phyloP scores from a whole-genome alignment of 2,888 invertebrate species.

The Melinopterus prodromus region DNA sequence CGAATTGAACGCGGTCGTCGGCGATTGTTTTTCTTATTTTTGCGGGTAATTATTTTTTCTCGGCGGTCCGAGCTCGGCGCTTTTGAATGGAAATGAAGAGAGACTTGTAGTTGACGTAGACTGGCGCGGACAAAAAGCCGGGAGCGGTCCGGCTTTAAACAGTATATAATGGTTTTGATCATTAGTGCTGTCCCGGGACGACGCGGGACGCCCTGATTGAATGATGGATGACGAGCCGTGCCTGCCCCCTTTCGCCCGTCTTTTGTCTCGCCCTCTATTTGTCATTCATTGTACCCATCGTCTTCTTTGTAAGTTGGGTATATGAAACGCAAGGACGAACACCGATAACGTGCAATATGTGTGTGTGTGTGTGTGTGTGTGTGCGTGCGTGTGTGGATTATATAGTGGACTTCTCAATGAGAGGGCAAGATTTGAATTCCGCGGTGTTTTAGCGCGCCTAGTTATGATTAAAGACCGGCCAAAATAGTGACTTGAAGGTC shows the following conservation, averaged over 20 bases:
- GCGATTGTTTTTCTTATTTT: background rate
- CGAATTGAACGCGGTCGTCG: background rate
- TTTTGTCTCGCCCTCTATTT: slow-evolving; percentile 36
- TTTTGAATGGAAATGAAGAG: slow-evolving; percentile 46
- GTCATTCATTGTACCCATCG: slow-evolving; percentile 26
- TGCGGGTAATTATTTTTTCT: slow-evolving; percentile 45
- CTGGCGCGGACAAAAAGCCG: slow-evolving; percentile 46
- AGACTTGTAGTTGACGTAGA: slow-evolving; percentile 24
- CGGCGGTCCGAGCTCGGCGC: slow-evolving; percentile 34
- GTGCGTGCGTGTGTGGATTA: background rate
- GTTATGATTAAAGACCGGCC: too few species aligned
- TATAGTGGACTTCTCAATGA: too few species aligned
- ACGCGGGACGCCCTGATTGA: slow-evolving; percentile 49
- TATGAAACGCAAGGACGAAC: background rate
- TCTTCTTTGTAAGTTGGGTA: slow-evolving; percentile 10
- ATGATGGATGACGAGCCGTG: slow-evolving; percentile 51
- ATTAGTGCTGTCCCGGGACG: slow-evolving; percentile 49
- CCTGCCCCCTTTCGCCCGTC: slow-evolving; percentile 19
- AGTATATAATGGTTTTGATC: slow-evolving; percentile 50
- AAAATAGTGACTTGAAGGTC: too few species aligned
- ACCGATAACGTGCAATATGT: background rate
- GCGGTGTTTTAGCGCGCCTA: too few species aligned
- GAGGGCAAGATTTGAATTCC: too few species aligned
- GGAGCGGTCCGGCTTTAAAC: slow-evolving; percentile 47
- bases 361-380: background rate